Conservation (phyloP, 1,140 invertebrate genomes). For the Eriocheir sinensis region DNA sequence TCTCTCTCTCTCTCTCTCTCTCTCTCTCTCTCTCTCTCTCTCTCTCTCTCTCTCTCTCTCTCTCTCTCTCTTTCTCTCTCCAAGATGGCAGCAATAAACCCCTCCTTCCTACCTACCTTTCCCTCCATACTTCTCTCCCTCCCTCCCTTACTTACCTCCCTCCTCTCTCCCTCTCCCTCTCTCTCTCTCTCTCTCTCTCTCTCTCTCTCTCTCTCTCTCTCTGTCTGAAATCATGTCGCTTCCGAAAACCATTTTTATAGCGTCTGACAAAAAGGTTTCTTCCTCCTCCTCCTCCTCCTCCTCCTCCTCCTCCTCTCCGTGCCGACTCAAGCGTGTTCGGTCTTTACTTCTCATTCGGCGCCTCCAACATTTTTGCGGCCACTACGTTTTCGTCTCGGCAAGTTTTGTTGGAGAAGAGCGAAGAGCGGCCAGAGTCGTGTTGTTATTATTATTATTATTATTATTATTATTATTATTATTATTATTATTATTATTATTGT, state of each 20-base stretch:
- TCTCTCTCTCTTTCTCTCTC: background rate
- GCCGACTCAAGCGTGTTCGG: background rate
- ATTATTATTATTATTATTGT: background rate
- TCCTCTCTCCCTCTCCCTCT: background rate
- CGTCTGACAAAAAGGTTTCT: background rate
- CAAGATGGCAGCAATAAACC: no score
- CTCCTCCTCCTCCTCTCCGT: background rate
- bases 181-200: background rate
- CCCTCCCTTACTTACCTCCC: background rate
- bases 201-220: background rate
- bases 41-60: background rate
- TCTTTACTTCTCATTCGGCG: background rate
- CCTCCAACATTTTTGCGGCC: background rate
- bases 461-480: conserved; percentile 15
- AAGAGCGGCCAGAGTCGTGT: background rate
- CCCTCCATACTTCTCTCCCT: background rate
- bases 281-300: background rate
- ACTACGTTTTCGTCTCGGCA: no score
- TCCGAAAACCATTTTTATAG: conserved; percentile 26
- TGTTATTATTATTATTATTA: background rate
- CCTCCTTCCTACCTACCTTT: background rate
- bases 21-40: background rate
- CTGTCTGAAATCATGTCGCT: conserved; percentile 13
- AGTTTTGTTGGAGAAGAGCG: background rate
- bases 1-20: background rate